Evolutionary conservation across 2,797 vertebrate species (phyloP), one percentile per base, ranked within the genome.

Genomic region (Rallus crepitans): DNA sequence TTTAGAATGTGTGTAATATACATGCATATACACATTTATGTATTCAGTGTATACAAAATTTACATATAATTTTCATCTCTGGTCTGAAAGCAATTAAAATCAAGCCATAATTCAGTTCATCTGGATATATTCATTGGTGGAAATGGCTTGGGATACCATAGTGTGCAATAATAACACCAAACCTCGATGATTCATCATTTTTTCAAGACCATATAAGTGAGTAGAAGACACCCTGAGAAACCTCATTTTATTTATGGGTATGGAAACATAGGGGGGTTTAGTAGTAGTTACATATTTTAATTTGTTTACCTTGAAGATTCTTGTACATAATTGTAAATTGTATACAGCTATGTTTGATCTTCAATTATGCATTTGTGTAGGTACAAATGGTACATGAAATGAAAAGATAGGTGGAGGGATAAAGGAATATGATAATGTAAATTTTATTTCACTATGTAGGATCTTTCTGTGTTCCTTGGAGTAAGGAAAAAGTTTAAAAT

Each of bases 91-190:
- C 11, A 83, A 23, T 50, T 75, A 53, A 79, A 81, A 4, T 42
- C 45, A 78, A 72, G 9, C 3, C 24, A 35, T 47, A 61, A 79
- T 75, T 68, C 35, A 47, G 13, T 64, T 73, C 8, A 35, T 82
- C 88, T 70, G 83, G 15, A 40, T 28, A 16, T 40, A 78, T 33
- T 42, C 28, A 52, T 0, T 39, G 21, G 4, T 31, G 75, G 31
- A 96, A 95, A 50, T 57, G 13, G 6, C 28, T 42, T 75, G 18
- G 31, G 8, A 37, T 75, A 45, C 19, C 21, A 9, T 60, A 21
- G 15, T 60, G 15, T 70, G 7, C 0, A 0, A 16, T 35, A 59
- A 45, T 27, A 47, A 31, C 17, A 47, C 4, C 8, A 63, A 37
- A 56, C 3, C 4, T 35, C 5, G 33, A 66, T 7, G 9, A 3